Evolutionary conservation across 2,113 vertebrate genomes (phyloP).

Genomic region (Gymnocephalus cernua): DNA sequence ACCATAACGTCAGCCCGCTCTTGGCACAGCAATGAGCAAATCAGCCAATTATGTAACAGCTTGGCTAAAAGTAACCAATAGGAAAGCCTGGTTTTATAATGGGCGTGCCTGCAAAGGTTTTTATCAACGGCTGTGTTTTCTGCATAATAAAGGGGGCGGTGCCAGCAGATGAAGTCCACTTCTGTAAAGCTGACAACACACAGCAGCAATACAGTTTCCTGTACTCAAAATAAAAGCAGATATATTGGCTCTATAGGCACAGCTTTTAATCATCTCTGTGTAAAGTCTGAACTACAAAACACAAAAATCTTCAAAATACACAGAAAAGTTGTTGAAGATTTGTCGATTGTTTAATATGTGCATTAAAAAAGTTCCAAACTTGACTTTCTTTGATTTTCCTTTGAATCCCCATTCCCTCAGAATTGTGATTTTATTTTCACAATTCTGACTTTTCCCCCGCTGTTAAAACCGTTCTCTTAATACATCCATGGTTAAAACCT

Average conservation of each 20-base stretch:
- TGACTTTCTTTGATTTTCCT: too few species aligned
- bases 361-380: too few species aligned
- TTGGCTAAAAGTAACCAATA: constrained; percentile 17
- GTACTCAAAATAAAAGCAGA: constrained; percentile 4
- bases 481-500: too few species aligned
- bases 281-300: background rate
- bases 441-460: background rate
- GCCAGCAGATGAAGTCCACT: background rate
- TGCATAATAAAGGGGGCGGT: constrained; percentile 21
- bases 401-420: too few species aligned
- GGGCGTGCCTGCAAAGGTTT: constrained; percentile 14
- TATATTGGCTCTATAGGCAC: background rate
- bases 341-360: too few species aligned
- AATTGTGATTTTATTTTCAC: too few species aligned
- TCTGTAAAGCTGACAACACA: background rate
- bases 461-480: too few species aligned
- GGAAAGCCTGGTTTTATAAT: background rate
- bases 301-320: background rate
- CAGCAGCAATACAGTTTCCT: background rate
- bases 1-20: accelerated
- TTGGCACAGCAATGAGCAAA: background rate
- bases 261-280: background rate
- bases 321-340: background rate
- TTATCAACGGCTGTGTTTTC: constrained; percentile 1
- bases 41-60: constrained; percentile 34